These are phyloP conservation scores for Rhinatrema bivittatum DNA, from an alignment of 2,797 vertebrate species.

Conservation along the genomic window DNA sequence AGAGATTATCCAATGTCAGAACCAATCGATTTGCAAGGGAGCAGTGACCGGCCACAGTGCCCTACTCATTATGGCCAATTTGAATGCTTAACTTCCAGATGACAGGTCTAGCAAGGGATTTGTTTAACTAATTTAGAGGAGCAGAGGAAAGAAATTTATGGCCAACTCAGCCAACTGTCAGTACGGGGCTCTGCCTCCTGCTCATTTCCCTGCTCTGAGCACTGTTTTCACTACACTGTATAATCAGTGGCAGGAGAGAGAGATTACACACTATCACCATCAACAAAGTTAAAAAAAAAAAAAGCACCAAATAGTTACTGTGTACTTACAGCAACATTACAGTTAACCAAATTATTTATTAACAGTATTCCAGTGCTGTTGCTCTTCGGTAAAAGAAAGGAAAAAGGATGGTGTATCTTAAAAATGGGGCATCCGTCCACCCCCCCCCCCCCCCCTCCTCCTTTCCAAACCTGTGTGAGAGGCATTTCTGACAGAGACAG, in stretches of 20 bases:
- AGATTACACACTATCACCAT: constrained; percentile 1
- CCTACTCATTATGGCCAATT: constrained; percentile 48
- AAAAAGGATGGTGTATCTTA: neutral
- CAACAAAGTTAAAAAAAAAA: neutral
- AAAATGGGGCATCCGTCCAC: neutral
- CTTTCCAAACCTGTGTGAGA: too few relatives aligned
- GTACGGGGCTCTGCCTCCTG: neutral
- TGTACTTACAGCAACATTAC: constrained; percentile 22
- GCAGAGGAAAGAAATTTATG: constrained; percentile 53
- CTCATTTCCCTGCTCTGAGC: rapidly evolving
- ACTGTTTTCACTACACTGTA: neutral
- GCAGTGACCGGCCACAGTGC: constrained; percentile 15
- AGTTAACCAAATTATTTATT: constrained; percentile 11
- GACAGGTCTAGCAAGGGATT: constrained; percentile 50
- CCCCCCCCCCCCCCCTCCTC: too few relatives aligned
- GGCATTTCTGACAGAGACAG: too few relatives aligned
- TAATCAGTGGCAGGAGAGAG: constrained; percentile 2
- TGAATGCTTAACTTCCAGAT: constrained; percentile 44
- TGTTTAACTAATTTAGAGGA: constrained; percentile 55
- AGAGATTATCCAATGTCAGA: constrained; percentile 1
- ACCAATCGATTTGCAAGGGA: constrained; percentile 19
- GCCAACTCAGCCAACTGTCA: constrained; percentile 4
- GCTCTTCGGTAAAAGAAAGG: constrained; percentile 3
- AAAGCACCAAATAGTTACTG: rapidly evolving
- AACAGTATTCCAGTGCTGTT: neutral